These are phyloP conservation scores for Lithobates sylvaticus DNA, from an alignment of 2,797 vertebrate species.

Conservation along the genomic window DNA sequence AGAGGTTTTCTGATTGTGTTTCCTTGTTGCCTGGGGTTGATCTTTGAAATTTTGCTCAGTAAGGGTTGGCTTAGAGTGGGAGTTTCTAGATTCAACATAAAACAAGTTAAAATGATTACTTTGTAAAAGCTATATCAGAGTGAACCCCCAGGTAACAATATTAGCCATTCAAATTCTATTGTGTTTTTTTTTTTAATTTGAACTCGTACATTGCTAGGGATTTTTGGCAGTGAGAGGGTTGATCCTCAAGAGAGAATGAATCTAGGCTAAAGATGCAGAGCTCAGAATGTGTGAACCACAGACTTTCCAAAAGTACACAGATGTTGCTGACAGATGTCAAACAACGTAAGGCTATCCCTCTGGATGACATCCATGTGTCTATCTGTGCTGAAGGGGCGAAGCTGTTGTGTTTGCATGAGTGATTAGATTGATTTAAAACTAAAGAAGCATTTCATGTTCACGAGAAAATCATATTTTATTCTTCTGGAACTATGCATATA, in stretches of 20 bases:
- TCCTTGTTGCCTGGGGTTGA: too few relatives aligned
- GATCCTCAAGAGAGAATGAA: constrained; percentile 40
- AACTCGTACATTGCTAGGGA: constrained; percentile 5
- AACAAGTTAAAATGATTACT: too few relatives aligned
- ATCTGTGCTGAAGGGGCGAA: constrained; percentile 53
- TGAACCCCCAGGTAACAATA: background rate
- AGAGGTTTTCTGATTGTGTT: too few relatives aligned
- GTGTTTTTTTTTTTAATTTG: background rate
- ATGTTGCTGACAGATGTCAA: constrained; percentile 61
- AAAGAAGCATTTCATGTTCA: constrained; percentile 59
- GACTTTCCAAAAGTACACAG: constrained; percentile 56
- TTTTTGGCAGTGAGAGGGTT: constrained; percentile 41
- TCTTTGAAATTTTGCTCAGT: too few relatives aligned
- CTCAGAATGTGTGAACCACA: constrained; percentile 47
- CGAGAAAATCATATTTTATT: constrained; percentile 29
- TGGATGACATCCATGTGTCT: constrained; percentile 58
- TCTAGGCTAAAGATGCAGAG: constrained; percentile 47
- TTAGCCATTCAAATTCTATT: background rate
- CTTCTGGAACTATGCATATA: constrained; percentile 27
- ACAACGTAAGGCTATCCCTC: constrained; percentile 54
- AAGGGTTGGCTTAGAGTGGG: too few relatives aligned
- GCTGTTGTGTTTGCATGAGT: constrained; percentile 53
- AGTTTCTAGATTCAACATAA: too few relatives aligned
- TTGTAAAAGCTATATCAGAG: background rate
- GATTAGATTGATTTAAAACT: constrained; percentile 56